Conservation (phyloP, 1,140 invertebrate genomes). For the Drosophila micromelanica region DNA sequence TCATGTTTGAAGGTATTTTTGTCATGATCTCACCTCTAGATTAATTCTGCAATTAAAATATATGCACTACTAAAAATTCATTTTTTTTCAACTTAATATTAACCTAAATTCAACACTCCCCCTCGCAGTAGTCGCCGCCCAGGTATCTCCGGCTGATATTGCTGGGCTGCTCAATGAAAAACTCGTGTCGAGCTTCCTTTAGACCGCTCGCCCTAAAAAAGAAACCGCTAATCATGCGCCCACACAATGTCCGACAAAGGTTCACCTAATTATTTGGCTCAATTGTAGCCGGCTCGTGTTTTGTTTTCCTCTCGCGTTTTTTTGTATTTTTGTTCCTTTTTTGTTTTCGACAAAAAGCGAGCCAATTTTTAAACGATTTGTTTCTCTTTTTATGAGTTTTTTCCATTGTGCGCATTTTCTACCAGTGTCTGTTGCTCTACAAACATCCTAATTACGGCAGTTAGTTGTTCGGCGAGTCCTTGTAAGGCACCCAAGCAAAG, state of each 20-base stretch:
- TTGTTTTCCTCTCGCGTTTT: conserved; percentile 39
- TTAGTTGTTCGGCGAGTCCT: conserved; percentile 45
- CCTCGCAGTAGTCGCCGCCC: too few relatives aligned
- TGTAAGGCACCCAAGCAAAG: neutral
- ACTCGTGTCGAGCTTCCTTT: neutral
- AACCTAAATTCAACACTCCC: too few relatives aligned
- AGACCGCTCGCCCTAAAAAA: conserved; percentile 40
- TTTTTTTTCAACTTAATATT: too few relatives aligned
- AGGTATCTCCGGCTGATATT: too few relatives aligned
- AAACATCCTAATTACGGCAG: conserved; percentile 76
- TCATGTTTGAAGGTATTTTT: too few relatives aligned
- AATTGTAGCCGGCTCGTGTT: conserved; percentile 66
- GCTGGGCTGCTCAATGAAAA: conserved; percentile 19
- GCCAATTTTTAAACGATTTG: conserved; percentile 75
- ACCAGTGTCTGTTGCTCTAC: conserved; percentile 54
- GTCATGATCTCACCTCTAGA: too few relatives aligned
- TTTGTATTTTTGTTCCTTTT: conserved; percentile 32
- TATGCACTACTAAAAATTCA: too few relatives aligned
- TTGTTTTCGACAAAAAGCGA: conserved; percentile 66
- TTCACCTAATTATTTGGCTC: conserved; percentile 76
- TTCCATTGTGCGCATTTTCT: conserved; percentile 58
- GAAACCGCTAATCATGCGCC: conserved; percentile 72
- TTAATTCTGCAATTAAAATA: too few relatives aligned
- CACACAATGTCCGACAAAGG: conserved; percentile 66
- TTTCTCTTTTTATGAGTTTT: conserved; percentile 83